Evolutionary conservation across 2,888 invertebrate genomes (phyloP), one percentile per base, ranked within the genome.

Genomic region (Ormyrus nitidulus): DNA sequence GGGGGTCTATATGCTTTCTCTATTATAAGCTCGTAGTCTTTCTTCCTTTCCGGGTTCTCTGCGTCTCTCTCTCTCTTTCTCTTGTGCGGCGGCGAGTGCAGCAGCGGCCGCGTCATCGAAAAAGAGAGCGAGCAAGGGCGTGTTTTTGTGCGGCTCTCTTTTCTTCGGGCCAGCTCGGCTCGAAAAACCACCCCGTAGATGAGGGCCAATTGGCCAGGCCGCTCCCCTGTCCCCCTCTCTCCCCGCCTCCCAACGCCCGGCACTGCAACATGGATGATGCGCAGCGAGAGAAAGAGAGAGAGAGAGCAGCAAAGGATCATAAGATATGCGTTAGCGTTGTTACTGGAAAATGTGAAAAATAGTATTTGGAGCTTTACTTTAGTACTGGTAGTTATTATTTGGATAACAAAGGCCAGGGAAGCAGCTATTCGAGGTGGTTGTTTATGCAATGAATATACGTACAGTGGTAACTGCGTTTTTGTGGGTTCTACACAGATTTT

Each of bases 161-260:
- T 75, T 75, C 76, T 72, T 74, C 74, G 76, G 76, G 54, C 56
- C 66, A 73, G 73, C 53, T 75, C 69, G 58, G 70, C 71, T 77
- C 59, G 70, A 81, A 77, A 80, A 77, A 77, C 72, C 77, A 81
- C 80, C 80, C 80, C 72, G 77, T 53, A 77, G 64, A 49, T 68
- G 61, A 66, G 74, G 69, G 62, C 77, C 76, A 77, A 80, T 77
- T 72, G 70, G 69, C 51, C 69, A 48, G 51, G 34, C 9, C 59
- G n/a, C 44, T 54, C 76, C 46, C 58, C 66, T 59, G 19, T 59
- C 48, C 53, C 75, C 49, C 58, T 53, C 34, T 56, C 53, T 66
- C 48, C 13, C 80, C 64, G 34, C 64, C 13, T 64, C 51, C 5
- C 73, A 5, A n/a, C 56, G 19, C 19, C 19, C 34, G 8, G 48